Evolutionary conservation across 2,113 vertebrate genomes (phyloP).

Genomic region (Anolis sagrei): DNA sequence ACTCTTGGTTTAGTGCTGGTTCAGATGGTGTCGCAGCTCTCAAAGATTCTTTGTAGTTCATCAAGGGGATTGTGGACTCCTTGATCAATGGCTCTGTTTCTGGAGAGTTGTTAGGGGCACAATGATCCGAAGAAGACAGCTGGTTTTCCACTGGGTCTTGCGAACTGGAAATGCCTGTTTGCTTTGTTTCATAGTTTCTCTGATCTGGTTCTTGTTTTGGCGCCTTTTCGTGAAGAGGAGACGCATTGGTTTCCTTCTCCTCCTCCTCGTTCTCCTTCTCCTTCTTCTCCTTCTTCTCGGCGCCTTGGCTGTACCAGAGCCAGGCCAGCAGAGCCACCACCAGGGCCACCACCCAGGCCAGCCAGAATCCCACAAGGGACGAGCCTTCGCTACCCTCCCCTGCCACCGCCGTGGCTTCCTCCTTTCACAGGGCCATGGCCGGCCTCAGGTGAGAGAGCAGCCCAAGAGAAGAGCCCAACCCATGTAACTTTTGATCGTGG

Average conservation of each 20-base stretch:
- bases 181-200: conserved; percentile 24
- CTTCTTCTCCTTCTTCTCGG: background rate
- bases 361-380: conserved; percentile 46
- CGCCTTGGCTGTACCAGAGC: conserved; percentile 58
- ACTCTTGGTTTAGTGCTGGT: conserved; percentile 35
- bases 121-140: background rate
- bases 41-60: background rate
- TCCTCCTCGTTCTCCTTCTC: no score
- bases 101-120: background rate
- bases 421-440: conserved; percentile 39
- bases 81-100: conserved; percentile 30
- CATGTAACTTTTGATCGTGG: no score
- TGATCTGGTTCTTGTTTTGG: conserved; percentile 56
- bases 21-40: background rate
- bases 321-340: conserved; percentile 63
- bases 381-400: background rate
- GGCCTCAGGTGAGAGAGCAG: background rate
- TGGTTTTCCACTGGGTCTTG: background rate
- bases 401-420: conserved; percentile 11
- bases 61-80: background rate
- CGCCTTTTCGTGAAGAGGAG: background rate
- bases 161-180: background rate
- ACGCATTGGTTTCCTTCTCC: background rate
- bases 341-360: conserved; percentile 57
- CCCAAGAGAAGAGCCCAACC: background rate